Percentiles rank a stretch among this genome's conserved stretches.
These are phyloP conservation scores for Adrianichthys oophorus DNA, from an alignment of 2,797 vertebrate species.

Conservation along the genomic window DNA sequence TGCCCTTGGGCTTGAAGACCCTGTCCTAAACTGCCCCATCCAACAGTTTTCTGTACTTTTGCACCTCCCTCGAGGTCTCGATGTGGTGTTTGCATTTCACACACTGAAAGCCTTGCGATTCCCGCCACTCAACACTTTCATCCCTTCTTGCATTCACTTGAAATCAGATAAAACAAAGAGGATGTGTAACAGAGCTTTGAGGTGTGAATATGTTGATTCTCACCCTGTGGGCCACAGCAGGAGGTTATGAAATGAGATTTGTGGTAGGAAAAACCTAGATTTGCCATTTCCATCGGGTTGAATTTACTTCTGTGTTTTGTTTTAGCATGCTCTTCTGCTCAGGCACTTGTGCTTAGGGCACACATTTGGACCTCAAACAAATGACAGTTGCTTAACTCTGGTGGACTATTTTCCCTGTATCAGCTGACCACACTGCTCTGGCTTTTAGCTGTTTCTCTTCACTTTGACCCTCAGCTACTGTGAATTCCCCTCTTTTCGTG, in stretches of 20 bases:
- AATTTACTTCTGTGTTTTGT: constrained; percentile 10
- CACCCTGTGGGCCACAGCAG: constrained; percentile 51
- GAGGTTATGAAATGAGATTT: constrained; percentile 34
- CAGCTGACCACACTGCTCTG: constrained; percentile 24
- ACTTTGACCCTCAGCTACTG: constrained; percentile 1
- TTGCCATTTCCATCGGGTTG: constrained; percentile 8
- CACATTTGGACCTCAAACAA: constrained; percentile 48
- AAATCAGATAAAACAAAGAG: constrained; percentile 52
- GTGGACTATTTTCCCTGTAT: constrained; percentile 12
- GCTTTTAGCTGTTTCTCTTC: constrained; percentile 12
- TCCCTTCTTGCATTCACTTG: constrained; percentile 4
- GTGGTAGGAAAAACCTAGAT: constrained; percentile 14
- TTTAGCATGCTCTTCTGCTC: too few species aligned
- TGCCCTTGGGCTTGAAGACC: constrained; percentile 52
- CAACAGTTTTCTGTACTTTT: constrained; percentile 10
- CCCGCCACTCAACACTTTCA: constrained; percentile 24
- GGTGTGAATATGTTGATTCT: constrained; percentile 68
- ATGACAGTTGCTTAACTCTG: constrained; percentile 35
- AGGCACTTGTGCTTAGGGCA: constrained; percentile 1
- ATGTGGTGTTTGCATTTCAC: constrained; percentile 19
- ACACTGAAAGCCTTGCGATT: constrained; percentile 14
- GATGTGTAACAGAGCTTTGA: constrained; percentile 39
- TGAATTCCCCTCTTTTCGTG: constrained; percentile 10
- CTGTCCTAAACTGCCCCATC: constrained; percentile 25
- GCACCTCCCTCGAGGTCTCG: constrained; percentile 1